These are phyloP conservation scores for Furcula furcula DNA, from an alignment of 2,888 invertebrate species.

Conservation along the genomic window DNA sequence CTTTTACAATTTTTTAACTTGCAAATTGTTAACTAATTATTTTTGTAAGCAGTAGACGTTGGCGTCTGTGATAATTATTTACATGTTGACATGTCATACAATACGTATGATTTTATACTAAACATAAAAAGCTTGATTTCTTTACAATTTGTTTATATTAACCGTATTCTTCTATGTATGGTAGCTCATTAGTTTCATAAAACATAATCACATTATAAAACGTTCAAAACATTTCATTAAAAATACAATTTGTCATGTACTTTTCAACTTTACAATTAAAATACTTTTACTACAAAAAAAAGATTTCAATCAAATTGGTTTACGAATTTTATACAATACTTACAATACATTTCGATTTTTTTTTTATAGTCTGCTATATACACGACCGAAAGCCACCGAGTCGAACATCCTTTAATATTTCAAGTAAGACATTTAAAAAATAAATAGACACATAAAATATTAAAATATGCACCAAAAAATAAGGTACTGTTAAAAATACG, in stretches of 20 bases:
- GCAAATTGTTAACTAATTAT: no score
- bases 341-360: neutral
- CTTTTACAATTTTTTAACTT: no score
- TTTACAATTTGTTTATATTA: no score
- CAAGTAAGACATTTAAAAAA: slow-evolving; percentile 14
- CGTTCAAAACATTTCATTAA: slow-evolving; percentile 25
- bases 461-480: slow-evolving; percentile 32
- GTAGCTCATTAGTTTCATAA: no score
- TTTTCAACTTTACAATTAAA: slow-evolving; percentile 23
- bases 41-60: no score
- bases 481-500: no score
- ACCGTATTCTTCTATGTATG: no score
- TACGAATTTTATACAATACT: neutral
- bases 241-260: slow-evolving; percentile 37
- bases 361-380: neutral
- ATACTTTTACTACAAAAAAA: slow-evolving; percentile 13
- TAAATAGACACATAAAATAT: slow-evolving; percentile 34
- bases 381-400: neutral
- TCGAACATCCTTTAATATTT: neutral
- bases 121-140: no score
- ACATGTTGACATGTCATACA: no score
- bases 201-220: slow-evolving; percentile 19
- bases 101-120: no score
- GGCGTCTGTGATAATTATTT: no score
- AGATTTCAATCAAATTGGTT: neutral